Evolutionary conservation across 2,888 invertebrate species (phyloP), one percentile per base, ranked within the genome.

Genomic region (Tenthredo notha): DNA sequence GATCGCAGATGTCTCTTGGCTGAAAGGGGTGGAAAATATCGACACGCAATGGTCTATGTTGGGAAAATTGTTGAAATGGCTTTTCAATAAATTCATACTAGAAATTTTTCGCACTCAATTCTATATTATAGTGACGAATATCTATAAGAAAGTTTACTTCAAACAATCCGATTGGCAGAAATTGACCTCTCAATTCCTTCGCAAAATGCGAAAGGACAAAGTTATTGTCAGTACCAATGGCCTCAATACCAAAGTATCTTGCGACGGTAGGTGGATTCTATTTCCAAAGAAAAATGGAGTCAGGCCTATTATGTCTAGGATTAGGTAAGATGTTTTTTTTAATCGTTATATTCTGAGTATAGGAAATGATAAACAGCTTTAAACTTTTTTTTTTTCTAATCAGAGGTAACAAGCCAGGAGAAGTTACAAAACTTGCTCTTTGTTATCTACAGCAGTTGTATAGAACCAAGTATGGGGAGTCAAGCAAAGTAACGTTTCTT

Each of bases 371-470:
- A 18, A 18, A 7, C 10, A 50, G 9, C 6, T 29, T 18, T 7
- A 3, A 75, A 29, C 1, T 33, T 0, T 47, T 21, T 3, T 47
- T 21, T 3, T 10, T 50, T 50, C 10, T 80, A 1, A 80, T n/a
- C 40, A 80, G 40, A 12, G 21, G 25, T 37, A 80, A 25, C 58
- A 40, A 58, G 21, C 15, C 15, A 37, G 15, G 25, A 40, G 58
- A 9, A 10, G n/a, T 29, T 33, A 80, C 80, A 6, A 61, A 37
- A 80, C n/a, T 21, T 33, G 61, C 80, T 21, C 58, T 80, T 2
- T 80, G 80, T 54, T 80, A 33, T 40, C 40, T 80, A 0, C 80
- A 80, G 80, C 80, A 80, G 61, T 50, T 80, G 37, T 40, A 61
- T 12, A 61, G n/a, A 10, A 61, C 58, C 7, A 80, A 61, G 15